Percentiles rank a stretch among this genome's conserved stretches.
These are phyloP conservation scores for Lomographa bimaculata DNA, from an alignment of 2,888 invertebrate species.

Conservation along the genomic window DNA sequence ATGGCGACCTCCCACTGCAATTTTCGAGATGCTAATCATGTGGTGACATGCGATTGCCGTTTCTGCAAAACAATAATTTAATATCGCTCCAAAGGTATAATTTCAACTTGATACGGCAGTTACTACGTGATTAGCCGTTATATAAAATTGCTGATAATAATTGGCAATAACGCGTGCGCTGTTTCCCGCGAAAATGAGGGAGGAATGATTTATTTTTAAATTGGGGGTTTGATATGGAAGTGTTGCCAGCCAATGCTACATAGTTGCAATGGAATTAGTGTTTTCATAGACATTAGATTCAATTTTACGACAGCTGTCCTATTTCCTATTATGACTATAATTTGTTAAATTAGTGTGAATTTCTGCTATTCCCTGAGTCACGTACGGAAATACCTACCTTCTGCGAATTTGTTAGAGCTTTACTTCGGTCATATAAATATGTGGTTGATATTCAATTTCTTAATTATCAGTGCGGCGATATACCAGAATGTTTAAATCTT, in stretches of 20 bases:
- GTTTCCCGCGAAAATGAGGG: slow-evolving; percentile 36
- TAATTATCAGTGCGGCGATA: too few relatives aligned
- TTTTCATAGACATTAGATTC: slow-evolving; percentile 15
- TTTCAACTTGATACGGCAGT: slow-evolving; percentile 49
- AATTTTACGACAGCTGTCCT: slow-evolving; percentile 7
- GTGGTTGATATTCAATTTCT: too few relatives aligned
- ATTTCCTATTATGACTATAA: too few relatives aligned
- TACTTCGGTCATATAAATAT: too few relatives aligned
- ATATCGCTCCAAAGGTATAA: slow-evolving; percentile 35
- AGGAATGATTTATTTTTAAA: slow-evolving; percentile 39
- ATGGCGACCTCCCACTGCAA: slow-evolving; percentile 32
- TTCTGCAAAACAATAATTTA: slow-evolving; percentile 47
- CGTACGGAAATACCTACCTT: too few relatives aligned
- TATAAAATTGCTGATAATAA: slow-evolving; percentile 36
- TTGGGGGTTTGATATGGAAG: slow-evolving; percentile 21
- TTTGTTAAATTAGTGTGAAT: too few relatives aligned
- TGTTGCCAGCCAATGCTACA: slow-evolving; percentile 3
- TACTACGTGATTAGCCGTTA: slow-evolving; percentile 43
- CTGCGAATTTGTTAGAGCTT: too few relatives aligned
- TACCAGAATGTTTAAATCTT: too few relatives aligned
- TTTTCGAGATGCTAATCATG: slow-evolving; percentile 35
- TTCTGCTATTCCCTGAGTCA: too few relatives aligned
- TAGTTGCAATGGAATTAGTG: slow-evolving; percentile 10
- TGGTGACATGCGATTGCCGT: slow-evolving; percentile 47
- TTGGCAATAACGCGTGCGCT: slow-evolving; percentile 38